A percentile compares a stretch with the other conserved stretches of the same genome.
phyloP scores from a whole-genome alignment of 2,888 invertebrate genomes.

The Epinotia demarniana region DNA sequence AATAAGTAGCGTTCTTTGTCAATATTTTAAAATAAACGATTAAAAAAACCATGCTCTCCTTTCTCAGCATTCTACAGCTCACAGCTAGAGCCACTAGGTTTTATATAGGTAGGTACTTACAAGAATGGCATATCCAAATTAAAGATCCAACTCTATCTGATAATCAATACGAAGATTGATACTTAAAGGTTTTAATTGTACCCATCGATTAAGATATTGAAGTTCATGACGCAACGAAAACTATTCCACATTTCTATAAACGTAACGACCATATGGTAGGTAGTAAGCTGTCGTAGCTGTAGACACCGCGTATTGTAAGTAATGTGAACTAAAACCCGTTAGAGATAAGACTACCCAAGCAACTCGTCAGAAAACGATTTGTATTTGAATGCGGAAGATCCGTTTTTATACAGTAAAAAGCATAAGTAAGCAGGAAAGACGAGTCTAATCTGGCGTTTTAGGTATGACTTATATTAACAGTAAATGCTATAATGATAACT shows the following conservation, averaged over 20 bases:
- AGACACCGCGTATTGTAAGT: not conserved
- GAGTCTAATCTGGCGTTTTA: not conserved
- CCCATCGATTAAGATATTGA: too few relatives aligned
- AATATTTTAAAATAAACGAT: too few relatives aligned
- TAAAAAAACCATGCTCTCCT: too few relatives aligned
- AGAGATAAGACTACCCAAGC: not conserved
- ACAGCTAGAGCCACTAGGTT: too few relatives aligned
- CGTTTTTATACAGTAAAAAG: not conserved
- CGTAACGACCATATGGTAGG: slow-evolving; percentile 1
- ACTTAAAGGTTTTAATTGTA: too few relatives aligned
- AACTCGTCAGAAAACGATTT: not conserved
- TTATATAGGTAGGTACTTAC: too few relatives aligned
- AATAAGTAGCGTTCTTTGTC: too few relatives aligned
- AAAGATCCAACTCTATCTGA: too few relatives aligned
- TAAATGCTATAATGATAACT: not conserved
- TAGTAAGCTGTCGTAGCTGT: not conserved
- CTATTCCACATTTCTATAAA: slow-evolving; percentile 17
- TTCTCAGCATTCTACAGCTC: too few relatives aligned
- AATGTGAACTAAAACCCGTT: slow-evolving; percentile 20
- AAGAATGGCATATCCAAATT: too few relatives aligned
- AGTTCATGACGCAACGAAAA: not conserved
- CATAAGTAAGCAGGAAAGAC: not conserved
- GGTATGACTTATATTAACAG: too few relatives aligned
- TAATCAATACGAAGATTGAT: too few relatives aligned
- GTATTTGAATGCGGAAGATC: not conserved